Base-by-base conservation (phyloP, 2,113 vertebrate species). In the Tragelaphus imberbis region DNA sequence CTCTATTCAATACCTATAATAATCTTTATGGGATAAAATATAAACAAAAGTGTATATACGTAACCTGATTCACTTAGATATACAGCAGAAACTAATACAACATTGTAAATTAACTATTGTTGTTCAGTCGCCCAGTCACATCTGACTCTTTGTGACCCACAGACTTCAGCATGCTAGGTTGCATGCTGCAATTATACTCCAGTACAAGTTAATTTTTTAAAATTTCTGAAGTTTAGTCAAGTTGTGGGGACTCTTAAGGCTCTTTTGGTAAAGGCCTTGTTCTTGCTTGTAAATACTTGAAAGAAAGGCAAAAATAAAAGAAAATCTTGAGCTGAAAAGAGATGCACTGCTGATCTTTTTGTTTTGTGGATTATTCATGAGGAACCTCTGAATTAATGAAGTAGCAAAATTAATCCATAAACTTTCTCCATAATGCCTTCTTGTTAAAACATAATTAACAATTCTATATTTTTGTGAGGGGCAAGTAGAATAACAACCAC, bases 81-180 rank as follows among this genome's bases (percentile, higher is more conserved):
- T 77, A 27, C 71, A 44, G 36, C 25, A 44, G 36, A 27, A 77
- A 77, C 71, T 44, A 25, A 75, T 25, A 44, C 36, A 44, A 44
- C 11, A 44, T 44, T 77, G 36, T 27, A 77, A 75, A 27, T 44
- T 23, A 71, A 21, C n/a, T 71, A 40, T 23, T 71, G n/a, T 21
- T 36, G 19, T 23, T 40, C 19, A 71, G n/a, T 40, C 1, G 0
- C n/a, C n/a, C 9, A 40, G 10, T 71, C n/a, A 36, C 5, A 1
- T 71, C 68, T n/a, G 33, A 71, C 19, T 71, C 10, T 36, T 71
- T 71, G 5, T 40, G n/a, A 71, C 68, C n/a, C 68, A 23, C 1
- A 0, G 9, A 23, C 68, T 71, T 71, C 68, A 40, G 19, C 5
- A 71, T 23, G n/a, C 2, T 19, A 40, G 68, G 5, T 10, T 71